Evolutionary conservation across 2,888 invertebrate species (phyloP), one percentile per base, ranked within the genome.

Genomic region (Marronus borbonicus): DNA sequence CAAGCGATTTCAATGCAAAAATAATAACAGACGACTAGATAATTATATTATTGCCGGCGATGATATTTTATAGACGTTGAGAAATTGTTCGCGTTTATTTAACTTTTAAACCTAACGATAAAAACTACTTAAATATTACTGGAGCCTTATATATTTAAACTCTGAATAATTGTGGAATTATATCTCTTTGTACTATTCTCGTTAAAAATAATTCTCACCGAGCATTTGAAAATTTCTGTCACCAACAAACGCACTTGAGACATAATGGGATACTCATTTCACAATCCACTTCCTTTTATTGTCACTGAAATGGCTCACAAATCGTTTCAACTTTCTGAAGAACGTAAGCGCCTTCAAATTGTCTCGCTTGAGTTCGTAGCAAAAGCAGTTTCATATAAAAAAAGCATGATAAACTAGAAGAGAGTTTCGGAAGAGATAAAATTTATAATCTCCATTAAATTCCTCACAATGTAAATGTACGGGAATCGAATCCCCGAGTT

Each of bases 261-360:
- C 12, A 31, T 62, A 62, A 31, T 62, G 31, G 31, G 62, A n/a
- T 31, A 62, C 62, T 62, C 62, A 62, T 62, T 62, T 62, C 62
- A 62, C 62, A 62, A 62, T 62, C 62, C 62, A 62, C 62, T 62
- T 62, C 14, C 62, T 62, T 62, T 62, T 62, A 62, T 24, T 31
- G 62, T 28, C 62, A 28, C 62, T 31, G 62, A 62, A 62, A 62
- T 31, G 62, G 62, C 62, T 31, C 28, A 31, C 62, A 31, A 62
- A 62, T 62, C 62, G 62, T 31, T 62, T 62, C 31, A 62, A 62
- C 28, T 62, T 62, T 31, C 62, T 31, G 62, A 14, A 62, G 28
- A 28, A 62, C 62, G 62, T 31, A 62, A 62, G 12, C 24, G 62
- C 62, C 31, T 62, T 28, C 62, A 62, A 62, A 62, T 62, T 31